Base-by-base conservation (phyloP, 1,140 invertebrate genomes). In the Stegodyphus dumicola region DNA sequence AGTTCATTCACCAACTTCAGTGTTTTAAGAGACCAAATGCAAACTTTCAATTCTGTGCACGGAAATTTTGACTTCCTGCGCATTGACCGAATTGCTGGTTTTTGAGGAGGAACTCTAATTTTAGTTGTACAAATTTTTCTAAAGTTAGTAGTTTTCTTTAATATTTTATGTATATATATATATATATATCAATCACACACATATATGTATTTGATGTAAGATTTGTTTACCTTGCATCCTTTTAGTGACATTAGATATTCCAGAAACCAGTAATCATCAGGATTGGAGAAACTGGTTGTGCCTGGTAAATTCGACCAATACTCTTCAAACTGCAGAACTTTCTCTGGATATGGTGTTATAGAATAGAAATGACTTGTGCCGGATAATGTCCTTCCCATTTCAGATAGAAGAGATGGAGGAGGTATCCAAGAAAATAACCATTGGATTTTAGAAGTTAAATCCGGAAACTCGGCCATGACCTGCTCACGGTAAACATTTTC, bases 381-480 rank as follows among this genome's bases (percentile, higher is more conserved):
- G 1, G 70, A 5, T 51, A 69, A 51, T 7, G 49, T 11, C 0
- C n/a, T 7, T 48, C 53, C 51, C n/a, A 85, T 6, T 5, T 13
- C 71, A 48, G 76, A 53, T 51, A 87, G 11, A 9, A 53, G 17
- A 2, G 54, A n/a, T 6, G 83, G 33, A 7, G 80, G 60, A 3
- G 87, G 87, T 17, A 87, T 84, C 83, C 87, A 86, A n/a, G 87
- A 87, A 79, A 87, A 86, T 48, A 87, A 56, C 87, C 87, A 87
- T 56, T 87, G 87, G 13, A 76, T 60, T 52, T 70, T 65, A 6
- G 54, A 11, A 6, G 52, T 11, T 13, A 77, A 13, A 13, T 85
- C 74, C 2, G 81, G 81, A 49, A 76, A 85, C 13, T 85, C 81
- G 6, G 81, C 81, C 74, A 85, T 75, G 6, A 85, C 81, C 81